These are phyloP conservation scores for Alces alces DNA, from an alignment of 2,113 vertebrate species.

Conservation along the genomic window DNA sequence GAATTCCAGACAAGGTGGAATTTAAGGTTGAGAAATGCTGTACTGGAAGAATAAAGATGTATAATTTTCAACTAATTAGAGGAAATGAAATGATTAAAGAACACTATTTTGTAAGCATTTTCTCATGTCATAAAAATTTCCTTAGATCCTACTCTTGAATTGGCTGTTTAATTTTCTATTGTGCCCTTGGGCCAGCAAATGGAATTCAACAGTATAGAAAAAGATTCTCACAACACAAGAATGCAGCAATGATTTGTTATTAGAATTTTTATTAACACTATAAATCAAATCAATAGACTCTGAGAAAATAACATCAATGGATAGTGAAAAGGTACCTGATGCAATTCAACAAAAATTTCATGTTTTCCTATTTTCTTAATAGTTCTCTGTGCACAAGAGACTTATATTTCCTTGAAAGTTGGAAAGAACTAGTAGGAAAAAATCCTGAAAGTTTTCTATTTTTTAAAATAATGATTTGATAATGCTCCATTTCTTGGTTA, in stretches of 20 bases:
- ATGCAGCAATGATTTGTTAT: not conserved
- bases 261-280: not conserved
- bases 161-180: not conserved
- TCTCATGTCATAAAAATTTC: not conserved
- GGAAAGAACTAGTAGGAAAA: not conserved
- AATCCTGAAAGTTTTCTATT: not conserved
- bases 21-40: not conserved
- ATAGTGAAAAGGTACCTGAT: not conserved
- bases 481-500: not conserved
- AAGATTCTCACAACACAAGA: not conserved
- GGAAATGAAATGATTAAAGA: not conserved
- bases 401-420: not conserved
- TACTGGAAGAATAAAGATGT: not conserved
- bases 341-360: constrained; percentile 19
- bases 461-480: not conserved
- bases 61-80: not conserved
- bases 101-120: not conserved
- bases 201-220: not conserved
- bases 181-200: not conserved
- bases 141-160: not conserved
- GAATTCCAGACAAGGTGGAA: not conserved
- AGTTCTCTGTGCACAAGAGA: not conserved
- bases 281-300: not conserved
- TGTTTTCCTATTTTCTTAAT: not conserved
- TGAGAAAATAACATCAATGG: not conserved